Percentiles rank a stretch among this genome's conserved stretches.
Conservation (phyloP, 53 echinoderm and acorn worm genomes). For the Luidia sarsii region DNA sequence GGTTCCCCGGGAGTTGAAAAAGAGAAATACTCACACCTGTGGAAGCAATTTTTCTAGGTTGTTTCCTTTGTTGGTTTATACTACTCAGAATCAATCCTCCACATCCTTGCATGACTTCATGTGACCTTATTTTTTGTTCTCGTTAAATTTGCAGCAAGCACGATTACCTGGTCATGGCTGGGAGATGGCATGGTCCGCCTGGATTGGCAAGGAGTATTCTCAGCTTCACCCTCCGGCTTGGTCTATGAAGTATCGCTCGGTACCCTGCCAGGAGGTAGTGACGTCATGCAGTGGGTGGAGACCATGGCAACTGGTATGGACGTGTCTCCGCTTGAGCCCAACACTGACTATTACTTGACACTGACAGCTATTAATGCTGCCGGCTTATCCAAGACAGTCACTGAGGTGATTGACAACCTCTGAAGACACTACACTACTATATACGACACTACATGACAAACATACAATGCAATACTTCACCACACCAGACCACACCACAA, state of each 20-base stretch:
- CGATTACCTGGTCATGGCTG: not conserved
- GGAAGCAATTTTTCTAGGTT: no score
- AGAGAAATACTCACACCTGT: no score
- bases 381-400: slow-evolving; percentile 37
- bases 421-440: no score
- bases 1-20: no score
- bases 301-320: slow-evolving; percentile 29
- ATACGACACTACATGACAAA: no score
- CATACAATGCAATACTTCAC: no score
- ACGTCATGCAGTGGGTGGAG: slow-evolving; percentile 56
- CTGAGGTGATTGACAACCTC: not conserved
- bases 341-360: slow-evolving; percentile 35
- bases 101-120: no score
- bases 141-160: not conserved
- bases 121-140: not conserved
- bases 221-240: not conserved
- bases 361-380: slow-evolving; percentile 49
- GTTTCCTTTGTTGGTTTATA: no score
- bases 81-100: no score
- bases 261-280: slow-evolving; percentile 19
- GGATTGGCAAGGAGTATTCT: not conserved
- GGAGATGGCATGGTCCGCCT: slow-evolving; percentile 8
- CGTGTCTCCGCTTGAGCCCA: slow-evolving; percentile 10
- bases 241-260: no score
- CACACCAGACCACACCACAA: no score